Evolutionary conservation across 2,113 vertebrate genomes (phyloP), one percentile per base, ranked within the genome.

Genomic region (Zosterops lateralis): DNA sequence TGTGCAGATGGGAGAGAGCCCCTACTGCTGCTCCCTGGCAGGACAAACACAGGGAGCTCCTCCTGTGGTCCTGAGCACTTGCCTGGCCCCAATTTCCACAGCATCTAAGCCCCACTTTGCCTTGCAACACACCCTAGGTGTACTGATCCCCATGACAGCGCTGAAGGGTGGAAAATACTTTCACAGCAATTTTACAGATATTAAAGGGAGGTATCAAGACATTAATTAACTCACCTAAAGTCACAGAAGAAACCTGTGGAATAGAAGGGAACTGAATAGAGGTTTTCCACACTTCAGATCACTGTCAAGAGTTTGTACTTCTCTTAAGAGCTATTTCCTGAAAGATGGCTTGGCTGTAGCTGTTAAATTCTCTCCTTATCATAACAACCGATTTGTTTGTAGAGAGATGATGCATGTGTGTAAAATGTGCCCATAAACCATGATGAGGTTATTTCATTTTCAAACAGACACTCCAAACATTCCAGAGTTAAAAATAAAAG

Each of bases 401-500:
- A 84, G 72, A 68, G 77, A 61, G 51, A 77, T 51, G 51, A 91
- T 82, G 75, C 4, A 5, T 3, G 0, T 44, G 19, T 26, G 40
- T 70, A 79, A 92, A 66, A 82, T 79, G 42, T 51, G 60, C 67
- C 64, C 44, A 32, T 61, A 50, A 93, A 90, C 76, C 48, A 71
- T 1, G 12, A 74, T 45, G 70, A 89, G 48, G 40, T 74, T 93
- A 87, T 71, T 92, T 71, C 10, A 56, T 93, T 81, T 76, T 64
- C 68, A 86, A 71, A 84, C 53, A 74, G 57, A 91, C 68, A 67
- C 77, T 78, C 74, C 53, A 78, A 89, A 75, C 66, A 64, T 72
- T 84, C 70, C 78, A 57, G 61, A 79, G 61, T 81, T 92, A 72
- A 91, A 89, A 89, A 81, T 66, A 93, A 75, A 89, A 82, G 73